Evolutionary conservation across 2,888 invertebrate genomes (phyloP).

Genomic region (Agriopis marginaria): DNA sequence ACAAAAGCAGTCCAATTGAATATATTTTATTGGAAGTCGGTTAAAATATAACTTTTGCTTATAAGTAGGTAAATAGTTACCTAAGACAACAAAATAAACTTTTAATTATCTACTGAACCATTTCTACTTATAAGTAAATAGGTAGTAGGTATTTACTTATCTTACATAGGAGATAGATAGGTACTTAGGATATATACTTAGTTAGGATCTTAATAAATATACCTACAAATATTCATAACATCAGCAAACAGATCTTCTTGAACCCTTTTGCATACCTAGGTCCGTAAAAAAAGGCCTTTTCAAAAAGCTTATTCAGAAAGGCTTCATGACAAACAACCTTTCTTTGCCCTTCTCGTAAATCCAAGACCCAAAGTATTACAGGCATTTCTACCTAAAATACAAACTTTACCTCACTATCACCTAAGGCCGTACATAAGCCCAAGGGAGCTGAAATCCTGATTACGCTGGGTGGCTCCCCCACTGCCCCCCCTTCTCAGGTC

Average conservation of each 20-base stretch:
- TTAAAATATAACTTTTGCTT: too few relatives aligned
- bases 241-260: background rate
- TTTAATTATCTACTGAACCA: too few relatives aligned
- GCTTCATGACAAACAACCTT: slow-evolving; percentile 10
- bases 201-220: too few relatives aligned
- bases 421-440: slow-evolving; percentile 67
- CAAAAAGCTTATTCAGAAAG: slow-evolving; percentile 11
- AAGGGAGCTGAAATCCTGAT: slow-evolving; percentile 52
- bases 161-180: too few relatives aligned
- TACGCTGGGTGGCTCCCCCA: slow-evolving; percentile 44
- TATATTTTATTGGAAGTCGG: too few relatives aligned
- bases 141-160: too few relatives aligned
- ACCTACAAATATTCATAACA: background rate
- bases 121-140: too few relatives aligned
- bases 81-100: too few relatives aligned
- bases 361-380: slow-evolving; percentile 5
- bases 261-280: slow-evolving; percentile 5
- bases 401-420: slow-evolving; percentile 60
- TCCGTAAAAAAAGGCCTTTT: slow-evolving; percentile 9
- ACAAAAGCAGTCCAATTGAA: too few relatives aligned
- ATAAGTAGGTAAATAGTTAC: too few relatives aligned
- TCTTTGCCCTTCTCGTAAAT: slow-evolving; percentile 9
- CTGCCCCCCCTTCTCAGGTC: slow-evolving; percentile 63
- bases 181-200: too few relatives aligned
- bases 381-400: slow-evolving; percentile 32